A percentile compares a stretch with the other conserved stretches of the same genome.
phyloP scores from a whole-genome alignment of 2,113 vertebrate genomes.

The Microtus oregoni region DNA sequence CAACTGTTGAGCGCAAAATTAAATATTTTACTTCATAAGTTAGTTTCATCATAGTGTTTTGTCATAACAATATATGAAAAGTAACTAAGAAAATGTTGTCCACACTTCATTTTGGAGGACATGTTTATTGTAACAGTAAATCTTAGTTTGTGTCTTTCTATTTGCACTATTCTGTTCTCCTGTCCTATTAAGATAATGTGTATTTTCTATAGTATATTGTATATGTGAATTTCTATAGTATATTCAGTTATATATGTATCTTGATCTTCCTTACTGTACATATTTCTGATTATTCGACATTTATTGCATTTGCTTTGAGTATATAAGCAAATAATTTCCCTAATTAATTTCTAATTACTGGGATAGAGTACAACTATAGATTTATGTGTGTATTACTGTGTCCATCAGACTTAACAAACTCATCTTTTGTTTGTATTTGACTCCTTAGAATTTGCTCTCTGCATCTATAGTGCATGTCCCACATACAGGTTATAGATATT shows the following conservation, averaged over 20 bases:
- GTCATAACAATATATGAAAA: neutral
- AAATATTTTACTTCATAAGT: neutral
- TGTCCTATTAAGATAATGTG: neutral
- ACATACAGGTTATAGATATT: neutral
- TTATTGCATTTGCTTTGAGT: neutral
- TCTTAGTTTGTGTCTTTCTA: neutral
- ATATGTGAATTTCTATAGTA: neutral
- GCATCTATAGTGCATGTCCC: neutral
- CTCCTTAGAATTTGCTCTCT: neutral
- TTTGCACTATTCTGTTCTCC: neutral
- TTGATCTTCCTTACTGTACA: neutral
- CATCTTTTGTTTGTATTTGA: neutral
- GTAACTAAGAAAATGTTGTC: neutral
- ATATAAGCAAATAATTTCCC: neutral
- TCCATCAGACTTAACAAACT: neutral
- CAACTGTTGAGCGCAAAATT: neutral
- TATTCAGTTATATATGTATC: neutral
- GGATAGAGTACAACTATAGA: neutral
- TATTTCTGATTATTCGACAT: neutral
- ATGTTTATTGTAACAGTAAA: neutral
- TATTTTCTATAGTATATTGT: too few species aligned
- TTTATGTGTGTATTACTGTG: neutral
- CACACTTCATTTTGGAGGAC: neutral
- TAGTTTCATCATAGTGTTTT: neutral
- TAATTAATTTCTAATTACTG: conserved; percentile 37